These are phyloP conservation scores for Lophius americanus DNA, from an alignment of 2,797 vertebrate species.

Conservation along the genomic window DNA sequence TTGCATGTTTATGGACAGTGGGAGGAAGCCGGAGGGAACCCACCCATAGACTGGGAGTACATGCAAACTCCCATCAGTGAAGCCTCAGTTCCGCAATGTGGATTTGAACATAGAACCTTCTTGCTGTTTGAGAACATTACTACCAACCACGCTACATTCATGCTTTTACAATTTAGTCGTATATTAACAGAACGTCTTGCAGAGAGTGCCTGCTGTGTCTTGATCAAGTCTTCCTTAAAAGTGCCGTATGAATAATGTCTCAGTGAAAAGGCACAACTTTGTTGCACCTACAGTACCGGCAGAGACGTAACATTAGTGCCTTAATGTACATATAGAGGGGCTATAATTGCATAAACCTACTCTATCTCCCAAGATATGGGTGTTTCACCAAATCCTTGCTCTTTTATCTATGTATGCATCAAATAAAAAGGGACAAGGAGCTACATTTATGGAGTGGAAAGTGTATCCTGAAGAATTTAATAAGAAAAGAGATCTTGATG, in stretches of 20 bases:
- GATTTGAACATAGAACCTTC: too few relatives aligned
- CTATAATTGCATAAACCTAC: slow-evolving; percentile 62
- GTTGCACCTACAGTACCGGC: slow-evolving; percentile 8
- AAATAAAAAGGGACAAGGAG: slow-evolving; percentile 82
- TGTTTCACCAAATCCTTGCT: slow-evolving; percentile 73
- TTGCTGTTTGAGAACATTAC: too few relatives aligned
- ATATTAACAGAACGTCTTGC: background rate
- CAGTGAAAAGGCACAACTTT: slow-evolving; percentile 15
- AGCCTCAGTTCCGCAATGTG: too few relatives aligned
- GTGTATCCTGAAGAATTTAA: slow-evolving; percentile 87
- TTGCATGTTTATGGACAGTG: too few relatives aligned
- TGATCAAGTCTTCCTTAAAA: slow-evolving; percentile 10
- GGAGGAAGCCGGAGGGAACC: too few relatives aligned
- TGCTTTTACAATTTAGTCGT: too few relatives aligned
- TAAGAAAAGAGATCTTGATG: slow-evolving; percentile 88
- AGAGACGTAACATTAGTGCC: slow-evolving; percentile 8
- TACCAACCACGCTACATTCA: too few relatives aligned
- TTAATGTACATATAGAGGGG: slow-evolving; percentile 36
- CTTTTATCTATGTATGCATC: slow-evolving; percentile 83
- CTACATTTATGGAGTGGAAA: slow-evolving; percentile 81
- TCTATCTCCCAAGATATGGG: slow-evolving; percentile 55
- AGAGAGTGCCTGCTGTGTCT: background rate
- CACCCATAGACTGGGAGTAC: too few relatives aligned
- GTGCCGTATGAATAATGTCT: slow-evolving; percentile 4
- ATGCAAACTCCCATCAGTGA: too few relatives aligned